These are phyloP conservation scores for Drosophila paramelanica DNA, from an alignment of 2,888 invertebrate genomes.

Conservation along the genomic window DNA sequence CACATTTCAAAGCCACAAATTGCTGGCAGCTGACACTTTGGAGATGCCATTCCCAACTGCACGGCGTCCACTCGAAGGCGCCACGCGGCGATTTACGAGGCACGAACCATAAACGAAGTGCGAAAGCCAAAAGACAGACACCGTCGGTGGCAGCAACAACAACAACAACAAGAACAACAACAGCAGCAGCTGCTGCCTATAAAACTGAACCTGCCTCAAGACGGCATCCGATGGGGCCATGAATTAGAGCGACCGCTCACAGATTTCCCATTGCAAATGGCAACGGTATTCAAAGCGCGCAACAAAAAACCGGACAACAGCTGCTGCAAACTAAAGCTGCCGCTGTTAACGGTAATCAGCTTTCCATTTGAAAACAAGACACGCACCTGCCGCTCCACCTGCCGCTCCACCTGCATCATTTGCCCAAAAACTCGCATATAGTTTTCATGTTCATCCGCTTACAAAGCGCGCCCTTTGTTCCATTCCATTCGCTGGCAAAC, in stretches of 20 bases:
- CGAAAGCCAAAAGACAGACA: slow-evolving; percentile 41
- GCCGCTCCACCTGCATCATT: background rate
- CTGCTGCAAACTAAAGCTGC: slow-evolving; percentile 19
- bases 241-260: slow-evolving; percentile 14
- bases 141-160: slow-evolving; percentile 12
- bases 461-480: slow-evolving; percentile 45
- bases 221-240: slow-evolving; percentile 53
- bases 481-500: slow-evolving; percentile 28
- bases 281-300: slow-evolving; percentile 12
- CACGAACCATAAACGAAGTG: slow-evolving; percentile 48
- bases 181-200: slow-evolving; percentile 8
- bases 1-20: slow-evolving; percentile 70
- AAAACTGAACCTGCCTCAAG: slow-evolving; percentile 66
- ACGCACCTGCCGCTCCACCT: slow-evolving; percentile 22
- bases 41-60: slow-evolving; percentile 60
- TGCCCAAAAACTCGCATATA: slow-evolving; percentile 29
- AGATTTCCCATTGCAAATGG: background rate
- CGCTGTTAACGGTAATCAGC: slow-evolving; percentile 56
- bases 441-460: slow-evolving; percentile 66
- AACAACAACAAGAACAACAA: slow-evolving; percentile 18
- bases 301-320: slow-evolving; percentile 5
- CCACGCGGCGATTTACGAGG: slow-evolving; percentile 53
- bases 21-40: slow-evolving; percentile 73
- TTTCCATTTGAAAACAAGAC: slow-evolving; percentile 45
- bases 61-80: slow-evolving; percentile 29